A percentile compares a stretch with the other conserved stretches of the same genome.
Evolutionary conservation across 2,888 invertebrate genomes (phyloP).

Genomic region (Dasysyrphus tricinctus): DNA sequence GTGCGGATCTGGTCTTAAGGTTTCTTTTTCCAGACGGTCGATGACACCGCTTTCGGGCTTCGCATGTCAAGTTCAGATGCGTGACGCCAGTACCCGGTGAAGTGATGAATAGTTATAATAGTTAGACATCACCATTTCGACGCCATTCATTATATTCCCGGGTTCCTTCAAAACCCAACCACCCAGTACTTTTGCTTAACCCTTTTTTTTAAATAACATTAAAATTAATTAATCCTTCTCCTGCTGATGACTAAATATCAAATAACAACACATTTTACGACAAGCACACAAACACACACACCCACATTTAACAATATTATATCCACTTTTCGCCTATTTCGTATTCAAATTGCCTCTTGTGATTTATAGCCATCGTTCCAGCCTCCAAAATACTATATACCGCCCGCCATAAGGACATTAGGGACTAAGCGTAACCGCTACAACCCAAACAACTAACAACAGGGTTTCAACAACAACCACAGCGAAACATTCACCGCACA

Average conservation of each 20-base stretch:
- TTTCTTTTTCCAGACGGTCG: no score
- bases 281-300: background rate
- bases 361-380: constrained; percentile 42
- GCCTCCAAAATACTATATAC: background rate
- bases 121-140: no score
- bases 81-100: no score
- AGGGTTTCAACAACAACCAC: background rate
- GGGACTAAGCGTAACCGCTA: background rate
- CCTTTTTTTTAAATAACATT: background rate
- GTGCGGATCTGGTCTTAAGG: no score
- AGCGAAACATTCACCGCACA: constrained; percentile 21
- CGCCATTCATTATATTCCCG: no score
- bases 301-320: background rate
- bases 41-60: no score
- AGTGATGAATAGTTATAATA: no score
- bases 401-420: constrained; percentile 1
- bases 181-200: no score
- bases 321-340: constrained; percentile 25
- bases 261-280: constrained; percentile 6
- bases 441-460: constrained; percentile 12
- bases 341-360: constrained; percentile 53
- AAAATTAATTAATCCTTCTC: background rate
- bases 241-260: constrained; percentile 6
- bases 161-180: no score
- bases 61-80: no score